Conservation (phyloP, 2,797 vertebrate genomes). For the Morelia viridis region DNA sequence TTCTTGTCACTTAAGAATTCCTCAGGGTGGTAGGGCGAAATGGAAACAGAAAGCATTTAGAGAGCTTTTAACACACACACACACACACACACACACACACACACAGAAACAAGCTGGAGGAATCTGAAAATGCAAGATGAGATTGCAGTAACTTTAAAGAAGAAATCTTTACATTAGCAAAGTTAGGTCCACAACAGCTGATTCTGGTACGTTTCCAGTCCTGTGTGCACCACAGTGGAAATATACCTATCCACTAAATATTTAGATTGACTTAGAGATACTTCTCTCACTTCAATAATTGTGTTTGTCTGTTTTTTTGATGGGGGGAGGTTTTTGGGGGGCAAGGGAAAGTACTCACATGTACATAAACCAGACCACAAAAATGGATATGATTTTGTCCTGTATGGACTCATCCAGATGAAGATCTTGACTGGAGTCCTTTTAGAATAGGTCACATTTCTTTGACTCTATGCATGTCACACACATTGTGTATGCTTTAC, state of each 20-base stretch:
- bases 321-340: not conserved
- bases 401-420: not conserved
- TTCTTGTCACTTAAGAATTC: constrained; percentile 77
- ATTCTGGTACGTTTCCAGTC: not conserved
- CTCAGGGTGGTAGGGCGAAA: constrained; percentile 59
- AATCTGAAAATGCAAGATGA: constrained; percentile 58
- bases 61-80: constrained; percentile 58
- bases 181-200: not conserved
- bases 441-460: no score
- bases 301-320: not conserved
- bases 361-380: not conserved
- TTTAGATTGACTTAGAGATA: not conserved
- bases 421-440: not conserved
- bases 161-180: constrained; percentile 63
- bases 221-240: not conserved
- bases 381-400: not conserved
- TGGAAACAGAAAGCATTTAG: constrained; percentile 63
- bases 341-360: not conserved
- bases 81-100: constrained; percentile 32
- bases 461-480: no score
- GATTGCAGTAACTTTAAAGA: constrained; percentile 56
- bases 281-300: not conserved
- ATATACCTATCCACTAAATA: no score
- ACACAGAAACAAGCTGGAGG: constrained; percentile 39
- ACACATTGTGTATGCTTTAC: not conserved